Conservation (phyloP, 2,888 invertebrate species). For the Rhingia rostrata region DNA sequence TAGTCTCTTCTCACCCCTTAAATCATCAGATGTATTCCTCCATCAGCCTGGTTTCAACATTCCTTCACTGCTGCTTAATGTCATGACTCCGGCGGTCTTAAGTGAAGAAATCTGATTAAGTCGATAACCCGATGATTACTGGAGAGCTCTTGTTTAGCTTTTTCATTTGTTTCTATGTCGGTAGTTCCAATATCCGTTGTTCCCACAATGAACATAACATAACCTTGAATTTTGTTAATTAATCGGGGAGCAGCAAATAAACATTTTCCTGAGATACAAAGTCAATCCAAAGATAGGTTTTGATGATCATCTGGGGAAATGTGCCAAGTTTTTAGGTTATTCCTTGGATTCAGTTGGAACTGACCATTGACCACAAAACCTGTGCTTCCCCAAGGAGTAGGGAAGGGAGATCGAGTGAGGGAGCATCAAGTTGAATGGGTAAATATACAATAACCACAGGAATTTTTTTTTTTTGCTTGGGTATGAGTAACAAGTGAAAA, state of each 20-base stretch:
- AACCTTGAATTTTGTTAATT: conserved; percentile 29
- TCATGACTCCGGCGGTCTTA: neutral
- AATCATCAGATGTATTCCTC: neutral
- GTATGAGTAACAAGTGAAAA: conserved; percentile 3
- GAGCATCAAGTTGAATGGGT: no score
- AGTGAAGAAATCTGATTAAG: conserved; percentile 8
- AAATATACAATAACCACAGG: conserved; percentile 23
- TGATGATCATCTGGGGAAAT: neutral
- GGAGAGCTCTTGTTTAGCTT: conserved; percentile 1
- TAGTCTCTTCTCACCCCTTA: no score
- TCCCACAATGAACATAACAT: conserved; percentile 5
- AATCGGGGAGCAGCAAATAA: neutral
- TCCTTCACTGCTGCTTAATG: neutral
- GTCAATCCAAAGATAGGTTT: no score
- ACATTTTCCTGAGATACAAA: no score
- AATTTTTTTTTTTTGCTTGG: neutral
- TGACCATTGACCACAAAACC: conserved; percentile 4
- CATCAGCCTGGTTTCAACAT: neutral
- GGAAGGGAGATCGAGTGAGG: neutral
- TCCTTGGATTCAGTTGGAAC: neutral
- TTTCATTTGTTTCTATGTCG: neutral
- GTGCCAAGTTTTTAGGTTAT: conserved; percentile 5
- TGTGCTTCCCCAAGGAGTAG: neutral
- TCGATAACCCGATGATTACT: conserved; percentile 17
- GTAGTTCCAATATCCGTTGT: no score